Evolutionary conservation across 2,113 vertebrate genomes (phyloP), one percentile per base, ranked within the genome.

Genomic region (Thalassoma bifasciatum): DNA sequence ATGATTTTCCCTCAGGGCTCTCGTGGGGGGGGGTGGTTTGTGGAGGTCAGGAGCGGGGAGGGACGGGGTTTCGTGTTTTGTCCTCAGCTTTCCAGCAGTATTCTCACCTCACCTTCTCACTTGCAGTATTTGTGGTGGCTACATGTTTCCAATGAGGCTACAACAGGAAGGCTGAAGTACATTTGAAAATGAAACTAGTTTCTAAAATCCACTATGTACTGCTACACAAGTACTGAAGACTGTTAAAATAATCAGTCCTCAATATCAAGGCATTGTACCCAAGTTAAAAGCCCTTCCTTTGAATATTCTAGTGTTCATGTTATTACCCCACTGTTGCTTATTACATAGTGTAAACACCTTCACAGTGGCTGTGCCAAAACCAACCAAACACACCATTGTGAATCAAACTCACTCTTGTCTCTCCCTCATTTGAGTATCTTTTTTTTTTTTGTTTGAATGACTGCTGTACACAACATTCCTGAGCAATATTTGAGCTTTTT

Each of bases 401-500:
- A 83, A 69, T 79, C 66, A 67, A 49, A 8, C 66, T 37, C 49
- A 68, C 63, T 24, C 64, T 77, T 17, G 19, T 71, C 78, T 66
- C 65, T 75, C 62, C 64, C 68, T 76, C 66, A 12, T 66, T 69
- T 66, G 56, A 72, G 73, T 79, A 63, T 79, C 30, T 30, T 30
- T 30, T 30, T 30, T 30, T 30, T 63, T 79, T 54, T 77, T 30
- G 6, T 90, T 84, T 77, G 87, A 74, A 77, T 81, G 61, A 92
- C 91, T 93, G 92, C 93, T 93, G 94, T 93, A 92, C 77, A 79
- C 82, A 57, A 91, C 91, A 93, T 93, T 94, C 91, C 91, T 86
- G 88, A 94, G 94, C 93, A 94, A 94, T 94, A 94, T 92, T 87
- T 90, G 42, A 89, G 82, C 84, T 91, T 90, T 83, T 89, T 72